Base-by-base conservation (phyloP, 2,888 invertebrate genomes). In the Drosophila putrida region DNA sequence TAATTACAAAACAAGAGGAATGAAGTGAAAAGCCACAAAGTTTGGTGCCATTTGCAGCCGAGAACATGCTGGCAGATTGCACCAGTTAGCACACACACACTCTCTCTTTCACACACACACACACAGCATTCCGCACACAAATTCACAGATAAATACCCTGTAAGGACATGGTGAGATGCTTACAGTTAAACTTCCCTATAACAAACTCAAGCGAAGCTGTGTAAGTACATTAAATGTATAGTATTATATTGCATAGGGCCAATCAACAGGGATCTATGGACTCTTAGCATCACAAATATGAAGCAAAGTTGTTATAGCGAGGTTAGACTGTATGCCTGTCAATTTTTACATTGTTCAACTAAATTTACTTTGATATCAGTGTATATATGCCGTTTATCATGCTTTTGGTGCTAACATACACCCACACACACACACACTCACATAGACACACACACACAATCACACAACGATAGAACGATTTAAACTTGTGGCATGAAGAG, bases 21-120 rank as follows among this genome's bases (percentile, higher is more conserved):
- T 82, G 86, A 82, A 75, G 86, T 85, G 86, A 85, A 85, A 82
- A 82, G 82, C 82, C 77, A 82, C 88, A 84, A 77, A 77, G 74
- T 82, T 75, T 68, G 63, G 49, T 74, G 67, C 74, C 72, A 71
- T 65, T 75, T 72, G 69, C 72, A 75, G 79, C 47, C 64, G 61
- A 67, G 62, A 75, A 79, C 67, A 75, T 66, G 61, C 54, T 33
- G 60, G 60, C 65, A 60, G 66, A 61, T 73, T 20, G 20, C 3
- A 62, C 60, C 74, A 78, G 78, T 78, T 78, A 69, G 58, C 66
- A 79, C 65, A 68, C 55, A 77, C 15, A 20, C 49, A 3, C n/a
- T n/a, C n/a, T 5, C 36, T n/a, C 33, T 13, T 20, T 43, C 25
- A 39, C 41, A n/a, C 46, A 58, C 25, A 25, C 35, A 58, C 5